Percentiles rank a stretch among this genome's conserved stretches.
Conservation (phyloP, 2,113 vertebrate genomes). For the Carettochelys insculpta region DNA sequence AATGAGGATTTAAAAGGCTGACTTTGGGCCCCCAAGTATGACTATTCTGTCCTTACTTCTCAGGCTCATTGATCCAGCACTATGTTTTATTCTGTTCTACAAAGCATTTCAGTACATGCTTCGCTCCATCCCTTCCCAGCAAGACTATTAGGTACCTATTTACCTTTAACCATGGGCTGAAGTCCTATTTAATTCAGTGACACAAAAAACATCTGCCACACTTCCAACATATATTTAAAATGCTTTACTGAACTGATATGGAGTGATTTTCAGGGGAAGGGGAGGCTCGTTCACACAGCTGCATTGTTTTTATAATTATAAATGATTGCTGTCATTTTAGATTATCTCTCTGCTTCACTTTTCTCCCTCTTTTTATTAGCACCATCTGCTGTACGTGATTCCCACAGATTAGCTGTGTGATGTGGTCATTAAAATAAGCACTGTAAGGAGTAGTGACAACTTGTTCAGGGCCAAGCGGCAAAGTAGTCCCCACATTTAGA, state of each 20-base stretch:
- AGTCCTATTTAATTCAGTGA: not conserved
- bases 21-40: not conserved
- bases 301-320: not conserved
- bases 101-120: not conserved
- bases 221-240: not conserved
- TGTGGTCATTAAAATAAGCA: accelerated
- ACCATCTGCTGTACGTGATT: not conserved
- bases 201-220: not conserved
- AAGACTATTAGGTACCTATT: not conserved
- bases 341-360: not conserved
- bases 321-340: not conserved
- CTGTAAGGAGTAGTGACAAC: accelerated
- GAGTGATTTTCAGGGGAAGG: not conserved
- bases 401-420: not conserved
- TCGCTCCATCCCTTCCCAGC: not conserved
- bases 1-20: not conserved
- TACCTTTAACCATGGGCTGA: not conserved
- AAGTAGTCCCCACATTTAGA: not conserved
- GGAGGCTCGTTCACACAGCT: not conserved
- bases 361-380: constrained; percentile 2
- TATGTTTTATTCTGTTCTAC: not conserved
- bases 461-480: accelerated
- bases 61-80: not conserved
- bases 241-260: accelerated
- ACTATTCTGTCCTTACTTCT: not conserved